A percentile compares a stretch with the other conserved stretches of the same genome.
phyloP scores from a whole-genome alignment of 2,113 vertebrate genomes.

The Podiceps cristatus region DNA sequence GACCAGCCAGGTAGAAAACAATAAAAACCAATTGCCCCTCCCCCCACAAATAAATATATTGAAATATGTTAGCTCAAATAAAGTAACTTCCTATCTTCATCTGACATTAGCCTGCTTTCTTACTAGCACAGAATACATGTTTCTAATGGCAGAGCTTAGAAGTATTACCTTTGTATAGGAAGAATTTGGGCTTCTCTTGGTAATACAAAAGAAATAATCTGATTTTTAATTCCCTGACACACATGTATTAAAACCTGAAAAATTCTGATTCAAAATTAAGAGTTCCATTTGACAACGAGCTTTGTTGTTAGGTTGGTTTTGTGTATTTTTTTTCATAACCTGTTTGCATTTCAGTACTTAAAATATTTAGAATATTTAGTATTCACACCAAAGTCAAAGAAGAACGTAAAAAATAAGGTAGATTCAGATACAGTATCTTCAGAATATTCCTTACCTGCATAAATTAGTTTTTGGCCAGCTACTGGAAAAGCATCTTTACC shows the following conservation, averaged over 20 bases:
- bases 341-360: neutral
- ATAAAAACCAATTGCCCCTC: neutral
- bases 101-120: neutral
- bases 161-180: neutral
- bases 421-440: neutral
- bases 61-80: neutral
- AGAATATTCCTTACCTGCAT: conserved; percentile 86
- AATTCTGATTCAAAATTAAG: neutral
- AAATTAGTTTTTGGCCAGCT: conserved; percentile 93
- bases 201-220: neutral
- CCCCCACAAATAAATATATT: too few relatives aligned
- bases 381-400: neutral
- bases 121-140: neutral
- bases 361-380: neutral
- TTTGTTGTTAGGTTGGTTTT: neutral
- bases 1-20: neutral
- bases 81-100: neutral
- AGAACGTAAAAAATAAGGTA: neutral
- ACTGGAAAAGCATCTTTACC: conserved; percentile 93
- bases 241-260: neutral
- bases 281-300: neutral
- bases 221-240: neutral
- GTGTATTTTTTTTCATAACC: neutral
- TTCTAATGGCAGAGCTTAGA: neutral
- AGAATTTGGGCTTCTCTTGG: neutral